Conservation (phyloP, 2,113 vertebrate species). For the Nothocercus nigrocapillus region DNA sequence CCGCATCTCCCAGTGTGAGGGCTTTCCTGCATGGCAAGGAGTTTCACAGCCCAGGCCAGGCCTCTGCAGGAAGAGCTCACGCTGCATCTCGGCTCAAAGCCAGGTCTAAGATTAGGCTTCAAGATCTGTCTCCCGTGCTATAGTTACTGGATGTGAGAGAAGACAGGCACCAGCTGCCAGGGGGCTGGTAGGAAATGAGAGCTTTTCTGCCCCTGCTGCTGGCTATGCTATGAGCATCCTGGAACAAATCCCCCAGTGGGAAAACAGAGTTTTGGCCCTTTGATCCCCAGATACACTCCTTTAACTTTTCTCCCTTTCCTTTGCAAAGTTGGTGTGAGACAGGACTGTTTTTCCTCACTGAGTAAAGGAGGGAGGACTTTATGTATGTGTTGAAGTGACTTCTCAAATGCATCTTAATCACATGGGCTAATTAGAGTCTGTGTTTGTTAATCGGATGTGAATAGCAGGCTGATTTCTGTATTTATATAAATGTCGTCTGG, state of each 20-base stretch:
- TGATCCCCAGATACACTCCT: not conserved
- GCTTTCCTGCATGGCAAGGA: not conserved
- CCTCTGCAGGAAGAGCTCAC: not conserved
- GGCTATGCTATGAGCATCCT: rapidly evolving
- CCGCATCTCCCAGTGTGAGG: not conserved
- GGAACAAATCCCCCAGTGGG: not conserved
- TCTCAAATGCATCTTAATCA: slow-evolving; percentile 47
- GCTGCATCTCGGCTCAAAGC: not conserved
- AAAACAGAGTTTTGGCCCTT: not conserved
- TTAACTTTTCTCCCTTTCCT: not conserved
- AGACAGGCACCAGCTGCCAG: not conserved
- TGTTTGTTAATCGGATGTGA: slow-evolving; percentile 65
- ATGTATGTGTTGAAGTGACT: slow-evolving; percentile 1
- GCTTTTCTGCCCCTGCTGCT: rapidly evolving
- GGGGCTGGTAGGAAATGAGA: rapidly evolving
- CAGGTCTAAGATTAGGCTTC: not conserved
- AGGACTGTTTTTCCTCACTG: not conserved
- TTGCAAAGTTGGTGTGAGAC: not conserved
- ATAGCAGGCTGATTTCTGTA: slow-evolving; percentile 56
- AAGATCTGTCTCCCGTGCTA: not conserved
- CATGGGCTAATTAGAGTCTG: slow-evolving; percentile 47
- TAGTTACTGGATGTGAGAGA: not conserved
- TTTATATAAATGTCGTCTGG: slow-evolving; percentile 19
- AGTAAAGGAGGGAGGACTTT: not conserved
- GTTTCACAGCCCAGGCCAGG: not conserved